Percentiles rank a stretch among this genome's conserved stretches.
phyloP scores from a whole-genome alignment of 2,113 vertebrate species.

The Cyprinus carpio region DNA sequence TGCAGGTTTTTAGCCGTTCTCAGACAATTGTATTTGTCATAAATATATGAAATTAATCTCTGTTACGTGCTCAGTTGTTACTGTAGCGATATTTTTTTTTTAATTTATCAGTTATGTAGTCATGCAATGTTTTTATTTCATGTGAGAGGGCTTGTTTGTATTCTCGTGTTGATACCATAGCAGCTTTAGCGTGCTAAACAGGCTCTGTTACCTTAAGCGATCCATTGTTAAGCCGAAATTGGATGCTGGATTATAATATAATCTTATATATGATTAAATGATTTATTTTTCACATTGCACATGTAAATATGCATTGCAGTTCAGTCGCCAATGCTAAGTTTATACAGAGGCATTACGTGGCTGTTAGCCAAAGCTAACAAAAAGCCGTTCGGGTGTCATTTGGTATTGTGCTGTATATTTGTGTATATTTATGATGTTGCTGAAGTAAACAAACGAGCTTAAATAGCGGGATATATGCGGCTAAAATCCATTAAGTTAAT shows the following conservation, averaged over 20 bases:
- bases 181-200: constrained; percentile 12
- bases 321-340: background rate
- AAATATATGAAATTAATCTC: background rate
- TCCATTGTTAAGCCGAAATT: background rate
- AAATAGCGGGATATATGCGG: background rate
- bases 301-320: background rate
- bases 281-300: background rate
- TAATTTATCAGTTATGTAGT: background rate
- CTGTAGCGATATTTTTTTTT: background rate
- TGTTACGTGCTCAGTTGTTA: background rate
- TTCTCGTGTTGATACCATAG: background rate
- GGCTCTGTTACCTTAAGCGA: background rate
- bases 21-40: background rate
- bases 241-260: background rate
- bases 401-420: background rate
- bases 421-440: background rate
- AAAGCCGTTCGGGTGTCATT: constrained; percentile 25
- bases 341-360: background rate
- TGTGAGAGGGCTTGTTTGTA: background rate
- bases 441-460: background rate
- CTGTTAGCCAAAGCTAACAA: constrained; percentile 42
- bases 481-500: background rate
- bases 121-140: background rate
- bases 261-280: background rate
- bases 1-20: constrained; percentile 29